A percentile compares a stretch with the other conserved stretches of the same genome.
These are phyloP conservation scores for Crepidodera aurea DNA, from an alignment of 2,888 invertebrate genomes.

Conservation along the genomic window DNA sequence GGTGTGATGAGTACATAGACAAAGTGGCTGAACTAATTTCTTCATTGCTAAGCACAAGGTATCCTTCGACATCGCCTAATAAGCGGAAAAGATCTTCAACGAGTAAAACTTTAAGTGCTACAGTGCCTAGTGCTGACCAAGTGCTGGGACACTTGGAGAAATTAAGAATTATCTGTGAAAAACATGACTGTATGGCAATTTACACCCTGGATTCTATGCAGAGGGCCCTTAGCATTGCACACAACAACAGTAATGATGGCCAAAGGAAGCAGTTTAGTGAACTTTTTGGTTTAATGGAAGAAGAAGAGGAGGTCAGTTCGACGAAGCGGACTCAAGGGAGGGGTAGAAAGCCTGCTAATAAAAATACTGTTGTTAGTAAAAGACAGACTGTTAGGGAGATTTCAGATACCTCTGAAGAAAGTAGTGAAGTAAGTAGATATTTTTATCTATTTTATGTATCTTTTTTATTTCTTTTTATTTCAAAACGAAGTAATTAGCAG, in stretches of 20 bases:
- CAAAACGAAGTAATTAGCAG: too few relatives aligned
- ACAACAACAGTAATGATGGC: constrained; percentile 81
- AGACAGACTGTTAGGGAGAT: constrained; percentile 62
- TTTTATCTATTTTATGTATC: not conserved
- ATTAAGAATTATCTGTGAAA: constrained; percentile 78
- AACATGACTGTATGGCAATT: constrained; percentile 75
- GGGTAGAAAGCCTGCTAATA: constrained; percentile 59
- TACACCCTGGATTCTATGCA: constrained; percentile 92
- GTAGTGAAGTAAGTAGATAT: constrained; percentile 72
- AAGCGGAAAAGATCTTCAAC: constrained; percentile 84
- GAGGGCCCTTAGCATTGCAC: constrained; percentile 87
- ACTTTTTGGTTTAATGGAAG: constrained; percentile 88
- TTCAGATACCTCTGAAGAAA: constrained; percentile 77
- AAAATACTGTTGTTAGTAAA: constrained; percentile 48
- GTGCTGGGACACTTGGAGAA: constrained; percentile 93
- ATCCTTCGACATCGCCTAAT: constrained; percentile 88
- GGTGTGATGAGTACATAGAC: constrained; percentile 93
- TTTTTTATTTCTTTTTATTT: not conserved
- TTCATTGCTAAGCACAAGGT: constrained; percentile 79
- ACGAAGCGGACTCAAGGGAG: constrained; percentile 69
- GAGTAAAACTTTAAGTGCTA: constrained; percentile 74
- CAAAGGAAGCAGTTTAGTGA: constrained; percentile 92
- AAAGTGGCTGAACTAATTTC: constrained; percentile 84
- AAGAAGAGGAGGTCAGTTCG: constrained; percentile 76
- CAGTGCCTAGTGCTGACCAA: constrained; percentile 82